Base-by-base conservation (phyloP, 2,113 vertebrate species). In the Corythoichthys intestinalis region DNA sequence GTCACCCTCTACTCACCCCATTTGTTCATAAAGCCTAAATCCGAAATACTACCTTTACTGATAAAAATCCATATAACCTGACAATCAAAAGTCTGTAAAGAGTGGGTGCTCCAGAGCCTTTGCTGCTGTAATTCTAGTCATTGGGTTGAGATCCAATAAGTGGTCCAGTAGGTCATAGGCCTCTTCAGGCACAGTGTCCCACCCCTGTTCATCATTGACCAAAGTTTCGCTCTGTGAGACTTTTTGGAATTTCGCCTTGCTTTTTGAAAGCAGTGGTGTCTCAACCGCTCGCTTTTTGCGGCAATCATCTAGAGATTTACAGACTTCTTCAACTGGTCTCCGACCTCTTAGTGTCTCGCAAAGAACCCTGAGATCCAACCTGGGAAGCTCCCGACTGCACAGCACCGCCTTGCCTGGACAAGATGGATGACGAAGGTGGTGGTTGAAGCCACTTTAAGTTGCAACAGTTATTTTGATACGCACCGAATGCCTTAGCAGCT, bases 81-180 rank as follows among this genome's bases (percentile, higher is more conserved):
- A 44, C 41, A 44, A 20, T 77, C 46, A 80, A 72, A 91, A 69
- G 60, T 85, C 92, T 82, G 87, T 91, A 88, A 99, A 98, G 74
- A 98, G 91, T 0, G 94, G 93, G 75, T 99, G 97, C 71, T 84
- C 73, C 65, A 99, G 86, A 6, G 96, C 96, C 62, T 86, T 80
- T 70, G 88, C 88, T 7, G 97, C 97, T 61, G 94, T 96, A 88
- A 98, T 94, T 88, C 97, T 94, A 59, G 93, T 95, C 56, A 85
- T 91, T 13, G 97, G 97, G 83, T 98, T 98, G 77, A 99, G 88
- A 87, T 98, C 97, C 57, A 99, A 86, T 54, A 99, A 91, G 79
- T 86, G 93, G 87, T 98, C 96, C 64, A 99, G 92, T n/a, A 99
- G 92, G 72, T 97, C 86, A 13, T 98, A 99, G 12, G 94, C 94